Base-by-base conservation (phyloP, 2,797 vertebrate species). In the Pangasius djambal region DNA sequence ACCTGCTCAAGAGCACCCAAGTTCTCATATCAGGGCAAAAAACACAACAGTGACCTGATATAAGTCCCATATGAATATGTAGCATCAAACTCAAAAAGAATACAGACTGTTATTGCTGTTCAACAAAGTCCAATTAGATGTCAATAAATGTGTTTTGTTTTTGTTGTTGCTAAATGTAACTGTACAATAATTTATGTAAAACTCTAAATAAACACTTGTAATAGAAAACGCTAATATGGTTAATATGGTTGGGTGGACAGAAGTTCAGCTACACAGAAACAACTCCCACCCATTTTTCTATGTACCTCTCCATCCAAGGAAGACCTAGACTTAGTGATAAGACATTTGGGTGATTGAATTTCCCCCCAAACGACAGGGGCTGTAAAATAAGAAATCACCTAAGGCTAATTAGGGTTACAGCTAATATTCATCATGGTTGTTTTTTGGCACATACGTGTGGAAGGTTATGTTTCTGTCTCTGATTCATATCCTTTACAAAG, bases 401-500 rank as follows among this genome's bases (percentile, higher is more conserved):
- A 15, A 52, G 28, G 75, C 25, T 52, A 52, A 78, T 78, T 52
- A 31, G 28, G 28, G 44, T 1, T 81, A 37, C 31, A 81, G 55
- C 20, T 59, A 59, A 55, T 79, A 15, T 57, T 79, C 25, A 55
- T 78, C 50, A 78, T 5, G n/a, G n/a, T 20, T 34, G 25, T 15
- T 6, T 70, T 44, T 52, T 52, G 48, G 6, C 28, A 77, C 4
- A 48, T 28, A 48, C 28, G n/a, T 25, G 15, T n/a, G 4, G 28
- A 50, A 72, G 70, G 70, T 72, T 72, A n/a, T 67, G 65, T 31
- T 67, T 70, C 15, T 44, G 70, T 50, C 44, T 48, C 40, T 48
- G 72, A 78, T 52, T 52, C 15, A 78, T 16, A 55, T 78, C 72
- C 28, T 55, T 52, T 78, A 31, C 78, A 79, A 79, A 55, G 77